phyloP scores from a whole-genome alignment of 2,888 invertebrate species.

The Catocala nupta region DNA sequence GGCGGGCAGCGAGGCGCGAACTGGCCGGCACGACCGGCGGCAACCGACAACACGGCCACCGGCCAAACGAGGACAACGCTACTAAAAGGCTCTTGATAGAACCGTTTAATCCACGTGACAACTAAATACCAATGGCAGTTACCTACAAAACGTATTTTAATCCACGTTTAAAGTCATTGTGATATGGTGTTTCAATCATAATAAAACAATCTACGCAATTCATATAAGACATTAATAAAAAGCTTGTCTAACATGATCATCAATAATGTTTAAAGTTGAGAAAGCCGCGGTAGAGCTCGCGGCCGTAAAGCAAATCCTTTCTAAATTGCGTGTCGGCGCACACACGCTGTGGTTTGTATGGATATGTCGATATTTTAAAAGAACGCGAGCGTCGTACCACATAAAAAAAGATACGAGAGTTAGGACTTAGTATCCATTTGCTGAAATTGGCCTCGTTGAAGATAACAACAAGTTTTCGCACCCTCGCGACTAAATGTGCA shows the following conservation, averaged over 20 bases:
- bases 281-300: slow-evolving; percentile 53
- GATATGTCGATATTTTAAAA: slow-evolving; percentile 84
- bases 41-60: slow-evolving; percentile 25
- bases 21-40: slow-evolving; percentile 47
- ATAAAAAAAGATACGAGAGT: slow-evolving; percentile 84
- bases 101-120: slow-evolving; percentile 24
- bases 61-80: slow-evolving; percentile 22
- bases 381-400: slow-evolving; percentile 73
- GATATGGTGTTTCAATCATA: background rate
- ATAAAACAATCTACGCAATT: background rate
- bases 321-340: slow-evolving; percentile 77
- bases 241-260: slow-evolving; percentile 25
- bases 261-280: slow-evolving; percentile 36
- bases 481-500: slow-evolving; percentile 86
- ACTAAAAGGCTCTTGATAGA: slow-evolving; percentile 25
- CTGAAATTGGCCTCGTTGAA: slow-evolving; percentile 86
- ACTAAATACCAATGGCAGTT: background rate
- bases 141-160: background rate
- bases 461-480: slow-evolving; percentile 88
- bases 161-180: background rate
- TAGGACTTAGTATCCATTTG: slow-evolving; percentile 88
- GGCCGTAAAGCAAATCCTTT: slow-evolving; percentile 82
- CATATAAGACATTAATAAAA: slow-evolving; percentile 31
- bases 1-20: slow-evolving; percentile 75
- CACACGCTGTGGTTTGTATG: slow-evolving; percentile 57